Evolutionary conservation across 2,888 invertebrate genomes (phyloP).

Genomic region (Drosophila heteroneura): DNA sequence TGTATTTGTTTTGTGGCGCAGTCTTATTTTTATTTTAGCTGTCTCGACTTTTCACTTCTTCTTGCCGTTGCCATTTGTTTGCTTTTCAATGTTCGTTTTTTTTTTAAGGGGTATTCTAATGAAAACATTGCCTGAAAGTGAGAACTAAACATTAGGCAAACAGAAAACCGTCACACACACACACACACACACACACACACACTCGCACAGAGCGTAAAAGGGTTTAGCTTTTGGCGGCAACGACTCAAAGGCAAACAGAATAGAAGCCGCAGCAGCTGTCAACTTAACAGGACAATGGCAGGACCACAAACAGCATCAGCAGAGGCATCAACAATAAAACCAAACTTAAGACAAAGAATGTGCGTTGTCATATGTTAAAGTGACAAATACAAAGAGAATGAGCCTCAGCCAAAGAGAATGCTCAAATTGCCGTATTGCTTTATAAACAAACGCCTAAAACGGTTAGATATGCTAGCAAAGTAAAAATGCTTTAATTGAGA

Average conservation of each 20-base stretch:
- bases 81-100: constrained; percentile 29
- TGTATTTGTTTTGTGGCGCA: constrained; percentile 19
- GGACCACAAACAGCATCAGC: constrained; percentile 14
- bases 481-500: not conserved
- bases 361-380: constrained; percentile 70
- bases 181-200: constrained; percentile 15
- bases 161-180: constrained; percentile 48
- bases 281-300: constrained; percentile 51
- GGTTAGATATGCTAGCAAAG: not conserved
- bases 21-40: constrained; percentile 20
- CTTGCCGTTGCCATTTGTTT: constrained; percentile 36
- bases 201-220: constrained; percentile 22
- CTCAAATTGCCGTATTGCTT: constrained; percentile 33
- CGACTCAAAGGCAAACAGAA: constrained; percentile 60
- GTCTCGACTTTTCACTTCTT: constrained; percentile 40
- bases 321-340: constrained; percentile 8
- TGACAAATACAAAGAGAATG: constrained; percentile 40
- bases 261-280: constrained; percentile 56
- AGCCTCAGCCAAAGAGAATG: not conserved
- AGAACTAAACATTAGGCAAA: constrained; percentile 75
- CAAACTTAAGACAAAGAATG: constrained; percentile 25
- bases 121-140: constrained; percentile 78
- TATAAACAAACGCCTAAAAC: constrained; percentile 19
- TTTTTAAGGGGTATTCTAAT: constrained; percentile 58
- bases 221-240: constrained; percentile 56